Percentiles rank a stretch among this genome's conserved stretches.
phyloP scores from a whole-genome alignment of 2,113 vertebrate genomes.

The Pelmatolapia mariae region DNA sequence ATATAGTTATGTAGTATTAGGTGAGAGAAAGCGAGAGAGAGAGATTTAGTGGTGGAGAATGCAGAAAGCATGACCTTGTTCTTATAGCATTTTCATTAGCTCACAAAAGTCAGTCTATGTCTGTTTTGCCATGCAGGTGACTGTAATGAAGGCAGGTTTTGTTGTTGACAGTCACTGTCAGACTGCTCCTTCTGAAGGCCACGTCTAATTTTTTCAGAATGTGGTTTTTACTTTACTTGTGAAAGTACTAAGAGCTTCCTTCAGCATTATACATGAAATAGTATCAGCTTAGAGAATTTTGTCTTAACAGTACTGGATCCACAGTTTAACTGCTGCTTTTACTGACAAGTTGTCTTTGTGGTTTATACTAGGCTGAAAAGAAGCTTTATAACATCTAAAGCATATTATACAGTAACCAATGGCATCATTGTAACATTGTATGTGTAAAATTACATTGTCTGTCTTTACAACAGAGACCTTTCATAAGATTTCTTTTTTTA shows the following conservation, averaged over 20 bases:
- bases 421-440: background rate
- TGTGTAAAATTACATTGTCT: background rate
- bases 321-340: no score
- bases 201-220: background rate
- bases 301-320: no score
- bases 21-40: background rate
- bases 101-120: background rate
- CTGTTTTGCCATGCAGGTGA: background rate
- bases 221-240: background rate
- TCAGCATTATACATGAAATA: background rate
- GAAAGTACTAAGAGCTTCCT: background rate
- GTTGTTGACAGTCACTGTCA: background rate
- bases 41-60: background rate
- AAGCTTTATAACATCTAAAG: background rate
- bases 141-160: background rate
- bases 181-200: background rate
- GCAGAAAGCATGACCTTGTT: background rate
- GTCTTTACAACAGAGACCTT: background rate
- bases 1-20: background rate
- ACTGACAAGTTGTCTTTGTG: background rate
- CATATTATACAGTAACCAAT: background rate
- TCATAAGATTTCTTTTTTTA: background rate
- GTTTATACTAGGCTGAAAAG: background rate
- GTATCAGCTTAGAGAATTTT: background rate
- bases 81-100: background rate